Percentiles rank a stretch among this genome's conserved stretches.
Conservation (phyloP, 2,113 vertebrate genomes). For the Cryptotis parvus region DNA sequence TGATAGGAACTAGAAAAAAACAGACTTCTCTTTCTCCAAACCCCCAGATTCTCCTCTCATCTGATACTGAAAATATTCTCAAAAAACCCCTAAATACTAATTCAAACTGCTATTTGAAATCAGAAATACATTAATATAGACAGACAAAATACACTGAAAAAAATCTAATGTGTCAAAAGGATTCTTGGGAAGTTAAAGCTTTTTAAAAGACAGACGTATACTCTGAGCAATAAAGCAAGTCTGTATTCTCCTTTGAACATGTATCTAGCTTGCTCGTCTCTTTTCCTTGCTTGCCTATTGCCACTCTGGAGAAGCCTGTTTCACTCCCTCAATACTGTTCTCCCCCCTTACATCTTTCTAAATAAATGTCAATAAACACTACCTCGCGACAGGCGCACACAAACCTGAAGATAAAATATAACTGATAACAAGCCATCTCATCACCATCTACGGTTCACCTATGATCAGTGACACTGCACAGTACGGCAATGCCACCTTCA, state of each 20-base stretch:
- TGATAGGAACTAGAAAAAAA: slow-evolving; percentile 7
- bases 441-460: background rate
- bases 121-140: slow-evolving; percentile 68
- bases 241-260: background rate
- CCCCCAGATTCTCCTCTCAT: slow-evolving; percentile 22
- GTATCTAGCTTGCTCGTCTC: no score
- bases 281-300: no score
- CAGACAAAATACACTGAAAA: slow-evolving; percentile 71
- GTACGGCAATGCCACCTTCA: slow-evolving; percentile 14
- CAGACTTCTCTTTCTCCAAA: background rate
- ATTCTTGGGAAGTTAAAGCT: slow-evolving; percentile 29
- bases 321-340: no score
- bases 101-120: slow-evolving; percentile 75
- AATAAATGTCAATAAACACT: no score
- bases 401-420: slow-evolving; percentile 49
- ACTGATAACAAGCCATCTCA: background rate
- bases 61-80: slow-evolving; percentile 61
- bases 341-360: no score
- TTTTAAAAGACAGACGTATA: background rate
- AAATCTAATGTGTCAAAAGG: slow-evolving; percentile 66
- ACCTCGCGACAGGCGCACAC: no score
- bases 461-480: background rate
- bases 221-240: slow-evolving; percentile 9
- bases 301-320: no score
- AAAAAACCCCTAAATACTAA: slow-evolving; percentile 53